Conservation (phyloP, 2,113 vertebrate species). For the Anarrhichthys ocellatus region DNA sequence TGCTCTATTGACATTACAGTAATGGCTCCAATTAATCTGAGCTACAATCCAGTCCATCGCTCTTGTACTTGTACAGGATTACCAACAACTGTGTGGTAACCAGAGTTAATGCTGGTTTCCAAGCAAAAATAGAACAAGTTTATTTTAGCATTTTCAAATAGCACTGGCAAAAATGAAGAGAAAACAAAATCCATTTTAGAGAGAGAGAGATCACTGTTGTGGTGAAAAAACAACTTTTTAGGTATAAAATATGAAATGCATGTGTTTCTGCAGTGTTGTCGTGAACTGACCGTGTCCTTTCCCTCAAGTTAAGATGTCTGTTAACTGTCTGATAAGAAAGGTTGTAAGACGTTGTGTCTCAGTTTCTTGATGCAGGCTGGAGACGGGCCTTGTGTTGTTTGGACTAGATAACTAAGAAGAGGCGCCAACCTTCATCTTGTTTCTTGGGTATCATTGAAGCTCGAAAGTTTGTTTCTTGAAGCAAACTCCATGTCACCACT, state of each 20-base stretch:
- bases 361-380: not conserved
- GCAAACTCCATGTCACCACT: not conserved
- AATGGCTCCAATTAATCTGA: not conserved
- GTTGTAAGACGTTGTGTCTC: not conserved
- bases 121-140: not conserved
- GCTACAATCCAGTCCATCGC: not conserved
- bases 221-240: too few species aligned
- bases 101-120: not conserved
- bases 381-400: not conserved
- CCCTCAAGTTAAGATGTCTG: not conserved
- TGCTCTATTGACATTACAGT: not conserved
- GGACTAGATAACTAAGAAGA: not conserved
- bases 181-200: not conserved
- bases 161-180: not conserved
- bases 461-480: not conserved
- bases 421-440: not conserved
- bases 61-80: not conserved
- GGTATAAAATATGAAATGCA: not conserved
- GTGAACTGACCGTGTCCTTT: not conserved
- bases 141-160: not conserved
- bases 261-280: not conserved
- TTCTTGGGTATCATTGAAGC: not conserved
- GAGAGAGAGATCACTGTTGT: not conserved
- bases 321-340: not conserved
- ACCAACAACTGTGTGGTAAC: not conserved